Evolutionary conservation across 2,113 vertebrate genomes (phyloP).

Genomic region (Notothenia rossii): DNA sequence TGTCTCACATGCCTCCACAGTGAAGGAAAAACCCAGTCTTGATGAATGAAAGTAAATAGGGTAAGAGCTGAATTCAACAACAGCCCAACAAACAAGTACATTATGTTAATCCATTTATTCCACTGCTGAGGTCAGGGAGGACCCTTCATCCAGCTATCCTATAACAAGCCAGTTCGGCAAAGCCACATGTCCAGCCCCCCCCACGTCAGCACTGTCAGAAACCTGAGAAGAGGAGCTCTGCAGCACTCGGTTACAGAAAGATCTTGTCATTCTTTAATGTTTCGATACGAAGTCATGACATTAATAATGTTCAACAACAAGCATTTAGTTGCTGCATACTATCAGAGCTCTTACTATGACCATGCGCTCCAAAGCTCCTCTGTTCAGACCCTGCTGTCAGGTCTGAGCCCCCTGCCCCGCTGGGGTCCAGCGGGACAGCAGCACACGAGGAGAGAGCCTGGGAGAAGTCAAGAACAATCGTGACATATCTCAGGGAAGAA

Average conservation of each 20-base stretch:
- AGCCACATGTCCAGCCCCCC: not conserved
- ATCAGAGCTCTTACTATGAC: too few relatives aligned
- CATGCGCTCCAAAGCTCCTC: not conserved
- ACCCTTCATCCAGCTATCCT: not conserved
- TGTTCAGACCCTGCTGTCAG: too few relatives aligned
- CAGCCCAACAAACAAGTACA: too few relatives aligned
- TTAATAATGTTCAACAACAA: not conserved
- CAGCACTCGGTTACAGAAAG: not conserved
- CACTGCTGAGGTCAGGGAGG: not conserved
- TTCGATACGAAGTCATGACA: not conserved
- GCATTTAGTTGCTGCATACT: not conserved
- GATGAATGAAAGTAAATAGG: too few relatives aligned
- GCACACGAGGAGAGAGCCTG: constrained; percentile 38
- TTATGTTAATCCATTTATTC: too few relatives aligned
- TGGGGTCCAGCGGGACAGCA: constrained; percentile 22
- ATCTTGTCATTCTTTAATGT: not conserved
- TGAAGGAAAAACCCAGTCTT: too few relatives aligned
- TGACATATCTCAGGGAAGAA: constrained; percentile 73
- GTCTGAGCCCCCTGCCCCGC: not conserved
- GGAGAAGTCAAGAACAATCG: constrained; percentile 15
- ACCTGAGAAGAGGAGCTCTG: not conserved
- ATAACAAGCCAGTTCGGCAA: not conserved
- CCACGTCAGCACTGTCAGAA: constrained; percentile 4
- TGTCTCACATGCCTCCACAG: too few relatives aligned
- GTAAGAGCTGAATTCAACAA: too few relatives aligned